Evolutionary conservation across 2,113 vertebrate species (phyloP), one percentile per base, ranked within the genome.

Genomic region (Paramisgurnus dabryanus): DNA sequence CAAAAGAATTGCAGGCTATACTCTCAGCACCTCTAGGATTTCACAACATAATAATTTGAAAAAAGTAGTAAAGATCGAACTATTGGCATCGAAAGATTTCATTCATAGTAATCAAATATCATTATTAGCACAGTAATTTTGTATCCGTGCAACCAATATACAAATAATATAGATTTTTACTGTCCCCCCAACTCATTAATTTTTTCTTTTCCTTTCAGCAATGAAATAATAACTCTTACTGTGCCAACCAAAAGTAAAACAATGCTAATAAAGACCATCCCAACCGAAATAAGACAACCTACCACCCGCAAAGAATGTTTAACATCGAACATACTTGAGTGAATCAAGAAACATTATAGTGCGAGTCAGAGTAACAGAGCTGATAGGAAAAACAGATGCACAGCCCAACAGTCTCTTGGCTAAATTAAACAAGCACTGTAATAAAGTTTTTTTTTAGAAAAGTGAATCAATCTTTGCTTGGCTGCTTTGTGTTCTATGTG

Each of bases 321-420:
- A 68, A 83, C 71, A 75, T 78, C 68, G 63, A 27, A 69, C 53
- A 73, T 80, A 76, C 74, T 67, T 57, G 72, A 76, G 39, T 64
- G 72, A 58, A 65, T 64, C 55, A 43, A 67, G 70, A 74, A 81
- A 47, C 64, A 80, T 77, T 72, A 67, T 80, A 9, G n/a, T 22
- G 66, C 45, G 70, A 68, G 64, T 74, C 61, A 53, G 47, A 64
- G 3, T 40, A 18, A 2, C 58, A 64, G 40, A 27, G 43, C n/a
- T 74, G 64, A 65, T 50, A 5, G 34, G 50, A 66, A 15, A 81
- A 80, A 75, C 12, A 70, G 70, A 83, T 71, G 66, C 18, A 55
- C 74, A 63, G 74, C 76, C 60, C 66, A 39, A 79, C 4, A 22
- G 55, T 80, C 80, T 78, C 74, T 85, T 83, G 50, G 65, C 43